Conservation (phyloP, 2,888 invertebrate genomes). For the Parnassius mnemosyne region DNA sequence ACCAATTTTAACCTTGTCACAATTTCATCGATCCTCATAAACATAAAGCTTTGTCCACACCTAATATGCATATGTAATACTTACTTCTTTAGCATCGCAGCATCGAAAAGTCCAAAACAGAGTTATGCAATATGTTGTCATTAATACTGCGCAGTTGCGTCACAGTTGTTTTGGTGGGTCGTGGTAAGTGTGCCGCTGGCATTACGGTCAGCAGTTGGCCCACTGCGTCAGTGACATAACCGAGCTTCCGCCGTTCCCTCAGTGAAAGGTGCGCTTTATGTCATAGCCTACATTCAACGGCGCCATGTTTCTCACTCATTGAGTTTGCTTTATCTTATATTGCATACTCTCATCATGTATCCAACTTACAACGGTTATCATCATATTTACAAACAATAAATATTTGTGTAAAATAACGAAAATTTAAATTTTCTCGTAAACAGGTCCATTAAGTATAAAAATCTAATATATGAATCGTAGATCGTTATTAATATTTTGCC, state of each 20-base stretch:
- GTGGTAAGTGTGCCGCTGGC: conserved; percentile 72
- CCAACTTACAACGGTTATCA: background rate
- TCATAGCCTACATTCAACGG: conserved; percentile 35
- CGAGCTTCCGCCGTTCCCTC: conserved; percentile 66
- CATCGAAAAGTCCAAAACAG: conserved; percentile 47
- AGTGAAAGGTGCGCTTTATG: conserved; percentile 51
- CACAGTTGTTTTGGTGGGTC: conserved; percentile 74
- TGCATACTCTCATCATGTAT: conserved; percentile 1
- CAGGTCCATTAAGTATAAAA: too few species aligned
- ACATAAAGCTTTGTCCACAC: conserved; percentile 17
- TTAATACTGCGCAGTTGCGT: conserved; percentile 57
- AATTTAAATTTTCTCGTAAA: too few species aligned
- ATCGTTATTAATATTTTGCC: too few species aligned
- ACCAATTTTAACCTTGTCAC: conserved; percentile 24
- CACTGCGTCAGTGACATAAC: conserved; percentile 72
- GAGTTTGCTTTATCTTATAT: conserved; percentile 26
- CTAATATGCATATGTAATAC: conserved; percentile 20
- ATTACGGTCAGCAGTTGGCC: conserved; percentile 76
- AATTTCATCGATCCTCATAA: conserved; percentile 18
- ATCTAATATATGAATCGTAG: too few species aligned
- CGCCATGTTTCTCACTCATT: conserved; percentile 26
- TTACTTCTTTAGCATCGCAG: conserved; percentile 31
- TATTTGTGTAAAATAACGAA: background rate
- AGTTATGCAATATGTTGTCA: conserved; percentile 67
- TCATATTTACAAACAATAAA: background rate